Base-by-base conservation (phyloP, 2,797 vertebrate species). In the Tapera naevia region DNA sequence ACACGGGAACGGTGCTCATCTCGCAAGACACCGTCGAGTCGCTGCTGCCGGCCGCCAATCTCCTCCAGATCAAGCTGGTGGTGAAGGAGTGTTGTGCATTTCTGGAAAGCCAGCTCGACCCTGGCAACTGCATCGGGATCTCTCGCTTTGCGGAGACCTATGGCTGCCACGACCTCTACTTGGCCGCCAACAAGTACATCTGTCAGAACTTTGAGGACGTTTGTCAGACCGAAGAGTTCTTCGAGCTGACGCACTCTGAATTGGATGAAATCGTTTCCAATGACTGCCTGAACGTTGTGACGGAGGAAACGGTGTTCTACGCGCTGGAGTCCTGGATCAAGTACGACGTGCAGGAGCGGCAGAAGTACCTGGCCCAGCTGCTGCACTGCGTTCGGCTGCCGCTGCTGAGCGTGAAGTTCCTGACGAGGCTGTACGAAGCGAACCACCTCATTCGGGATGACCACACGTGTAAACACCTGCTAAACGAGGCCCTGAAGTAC, bases 391-490 rank as follows among this genome's bases (percentile, higher is more conserved):
- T 99, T 33, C 98, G 99, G n/a, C 97, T 99, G 96, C 99, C 99
- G 1, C 97, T 99, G 94, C 98, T 99, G 93, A 99, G 99, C 45
- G 99, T 99, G 35, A 99, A 99, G 97, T 99, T 99, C 93, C 99
- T 99, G 43, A 99, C 99, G 3, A 98, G 99, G 74, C 97, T 99
- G 5, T 99, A 99, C 30, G 99, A 99, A 98, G 99, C 99, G 60
- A 99, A 99, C 97, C 99, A 99, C 94, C 99, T 99, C 91, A 99
- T 99, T 97, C 98, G 99, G 17, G 99, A 99, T 22, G 99, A 99
- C 97, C 99, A 99, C 32, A 98, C 99, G 7, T 99, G 99, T 96
- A 99, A 99, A 95, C 99, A 99, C 93, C 98, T 99, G 89, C 98
- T 99, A 75, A 99, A 99, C 13, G 99, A 99, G 98, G 99, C 99